Conservation (phyloP, 2,888 invertebrate species). For the Emesis furor region DNA sequence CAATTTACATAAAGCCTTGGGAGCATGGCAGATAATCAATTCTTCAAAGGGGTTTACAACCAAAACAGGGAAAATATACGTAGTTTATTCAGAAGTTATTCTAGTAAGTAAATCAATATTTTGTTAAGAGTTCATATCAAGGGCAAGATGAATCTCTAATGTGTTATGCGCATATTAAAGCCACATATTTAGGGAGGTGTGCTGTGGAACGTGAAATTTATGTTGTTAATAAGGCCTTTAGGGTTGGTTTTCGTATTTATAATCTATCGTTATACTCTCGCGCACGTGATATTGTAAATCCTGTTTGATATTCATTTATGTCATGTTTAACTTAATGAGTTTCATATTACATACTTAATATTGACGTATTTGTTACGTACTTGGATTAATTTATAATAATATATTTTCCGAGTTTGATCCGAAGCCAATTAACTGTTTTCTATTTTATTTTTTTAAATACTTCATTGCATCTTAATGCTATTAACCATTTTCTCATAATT, state of each 20-base stretch:
- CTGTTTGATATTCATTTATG: conserved; percentile 87
- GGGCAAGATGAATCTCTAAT: conserved; percentile 70
- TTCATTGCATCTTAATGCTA: too few relatives aligned
- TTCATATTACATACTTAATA: conserved; percentile 68
- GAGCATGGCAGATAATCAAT: too few relatives aligned
- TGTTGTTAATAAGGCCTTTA: conserved; percentile 90
- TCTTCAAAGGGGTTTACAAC: too few relatives aligned
- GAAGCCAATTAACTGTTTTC: too few relatives aligned
- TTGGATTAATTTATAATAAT: too few relatives aligned
- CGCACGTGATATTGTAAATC: conserved; percentile 84
- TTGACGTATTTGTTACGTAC: background rate
- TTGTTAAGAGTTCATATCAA: background rate
- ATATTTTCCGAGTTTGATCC: too few relatives aligned
- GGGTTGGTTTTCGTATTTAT: conserved; percentile 90
- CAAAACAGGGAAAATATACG: too few relatives aligned
- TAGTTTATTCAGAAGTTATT: background rate
- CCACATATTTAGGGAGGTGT: conserved; percentile 84
- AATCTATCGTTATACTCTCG: conserved; percentile 76
- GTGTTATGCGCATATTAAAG: conserved; percentile 85
- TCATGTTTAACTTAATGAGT: conserved; percentile 73
- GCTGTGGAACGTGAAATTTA: conserved; percentile 88
- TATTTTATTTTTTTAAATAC: too few relatives aligned
- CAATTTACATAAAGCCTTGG: too few relatives aligned
- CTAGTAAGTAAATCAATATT: background rate
- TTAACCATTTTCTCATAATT: too few relatives aligned